phyloP scores from a whole-genome alignment of 2,113 vertebrate genomes.

The Verasper variegatus region DNA sequence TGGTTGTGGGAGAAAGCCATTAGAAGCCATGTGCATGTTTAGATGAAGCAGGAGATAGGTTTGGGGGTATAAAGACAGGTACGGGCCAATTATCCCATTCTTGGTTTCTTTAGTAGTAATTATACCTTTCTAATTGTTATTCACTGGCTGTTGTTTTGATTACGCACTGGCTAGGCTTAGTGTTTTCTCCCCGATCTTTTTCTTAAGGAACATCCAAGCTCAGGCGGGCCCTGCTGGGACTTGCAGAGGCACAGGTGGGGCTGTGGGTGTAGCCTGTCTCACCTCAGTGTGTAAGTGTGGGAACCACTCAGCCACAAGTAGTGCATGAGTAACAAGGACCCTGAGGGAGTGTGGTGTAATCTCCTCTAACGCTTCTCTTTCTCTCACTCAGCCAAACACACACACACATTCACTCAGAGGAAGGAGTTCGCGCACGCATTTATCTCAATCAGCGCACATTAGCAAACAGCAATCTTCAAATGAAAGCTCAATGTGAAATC shows the following conservation, averaged over 20 bases:
- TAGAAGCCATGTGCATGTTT: slow-evolving; percentile 9
- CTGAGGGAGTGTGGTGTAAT: slow-evolving; percentile 83
- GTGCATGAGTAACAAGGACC: slow-evolving; percentile 84
- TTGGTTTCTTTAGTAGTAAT: slow-evolving; percentile 69
- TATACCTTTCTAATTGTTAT: slow-evolving; percentile 70
- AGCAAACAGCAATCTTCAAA: slow-evolving; percentile 71
- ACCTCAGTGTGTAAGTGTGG: slow-evolving; percentile 82
- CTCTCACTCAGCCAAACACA: slow-evolving; percentile 52
- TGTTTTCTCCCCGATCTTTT: slow-evolving; percentile 65
- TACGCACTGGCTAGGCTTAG: slow-evolving; percentile 64
- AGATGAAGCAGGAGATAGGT: not conserved
- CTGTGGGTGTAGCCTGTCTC: slow-evolving; percentile 78
- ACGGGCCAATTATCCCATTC: slow-evolving; percentile 64
- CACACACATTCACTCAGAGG: slow-evolving; percentile 61
- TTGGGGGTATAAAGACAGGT: slow-evolving; percentile 21
- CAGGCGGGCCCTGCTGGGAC: slow-evolving; percentile 75
- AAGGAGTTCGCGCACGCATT: slow-evolving; percentile 40
- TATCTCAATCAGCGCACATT: slow-evolving; percentile 63
- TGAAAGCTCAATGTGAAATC: slow-evolving; percentile 61
- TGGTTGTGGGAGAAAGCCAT: not conserved
- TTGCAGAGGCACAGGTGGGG: slow-evolving; percentile 81
- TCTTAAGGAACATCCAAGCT: slow-evolving; percentile 70
- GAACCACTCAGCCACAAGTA: slow-evolving; percentile 77
- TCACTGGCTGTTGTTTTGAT: slow-evolving; percentile 71
- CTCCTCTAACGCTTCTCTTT: slow-evolving; percentile 75